A percentile compares a stretch with the other conserved stretches of the same genome.
phyloP scores from a whole-genome alignment of 2,113 vertebrate species.

The Galemys pyrenaicus region DNA sequence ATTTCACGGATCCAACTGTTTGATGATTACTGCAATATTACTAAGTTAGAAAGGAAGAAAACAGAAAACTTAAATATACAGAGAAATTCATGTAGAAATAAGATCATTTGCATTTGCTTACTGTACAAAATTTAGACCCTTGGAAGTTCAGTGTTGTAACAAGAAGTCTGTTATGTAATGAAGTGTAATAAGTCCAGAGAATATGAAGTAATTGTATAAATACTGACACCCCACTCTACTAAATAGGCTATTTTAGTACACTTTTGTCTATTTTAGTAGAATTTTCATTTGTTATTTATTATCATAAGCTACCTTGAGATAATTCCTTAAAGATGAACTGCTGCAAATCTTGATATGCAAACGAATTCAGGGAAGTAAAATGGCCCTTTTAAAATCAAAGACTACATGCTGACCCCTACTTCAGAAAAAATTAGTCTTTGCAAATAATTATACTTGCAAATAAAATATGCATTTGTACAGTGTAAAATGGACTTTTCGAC shows the following conservation, averaged over 20 bases:
- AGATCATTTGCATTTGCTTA: conserved; percentile 9
- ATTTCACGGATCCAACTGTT: conserved; percentile 60
- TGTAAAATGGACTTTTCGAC: background rate
- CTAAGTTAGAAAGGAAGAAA: conserved; percentile 28
- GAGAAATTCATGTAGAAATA: conserved; percentile 35
- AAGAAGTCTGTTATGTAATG: background rate
- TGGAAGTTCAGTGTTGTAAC: background rate
- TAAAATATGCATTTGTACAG: background rate
- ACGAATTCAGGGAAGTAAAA: conserved; percentile 38
- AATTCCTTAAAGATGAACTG: background rate
- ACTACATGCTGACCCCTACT: background rate
- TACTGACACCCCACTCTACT: background rate
- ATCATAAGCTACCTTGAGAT: background rate
- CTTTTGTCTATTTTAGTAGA: background rate
- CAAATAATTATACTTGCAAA: conserved; percentile 38
- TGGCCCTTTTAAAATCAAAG: background rate
- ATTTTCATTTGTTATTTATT: conserved; percentile 41
- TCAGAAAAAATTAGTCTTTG: conserved; percentile 5
- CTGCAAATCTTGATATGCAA: background rate
- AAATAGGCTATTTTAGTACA: background rate
- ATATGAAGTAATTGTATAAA: background rate
- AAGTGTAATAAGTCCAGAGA: background rate
- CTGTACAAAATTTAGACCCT: background rate
- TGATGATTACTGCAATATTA: conserved; percentile 65
- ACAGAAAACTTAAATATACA: conserved; percentile 36